Evolutionary conservation across 2,797 vertebrate genomes (phyloP).

Genomic region (Coendou prehensilis): DNA sequence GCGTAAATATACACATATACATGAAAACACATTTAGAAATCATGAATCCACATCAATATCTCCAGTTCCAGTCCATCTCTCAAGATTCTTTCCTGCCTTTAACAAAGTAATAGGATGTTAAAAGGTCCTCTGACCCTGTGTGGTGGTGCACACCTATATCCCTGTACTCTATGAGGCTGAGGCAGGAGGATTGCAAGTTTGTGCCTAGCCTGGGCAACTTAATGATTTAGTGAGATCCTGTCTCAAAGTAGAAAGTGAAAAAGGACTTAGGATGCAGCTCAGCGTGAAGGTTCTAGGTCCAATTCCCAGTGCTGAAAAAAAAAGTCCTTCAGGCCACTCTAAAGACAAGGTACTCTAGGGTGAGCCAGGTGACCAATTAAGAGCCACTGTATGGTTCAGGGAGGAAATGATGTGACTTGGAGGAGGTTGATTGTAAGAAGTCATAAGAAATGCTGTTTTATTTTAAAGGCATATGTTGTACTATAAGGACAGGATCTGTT

Average conservation of each 20-base stretch:
- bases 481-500: neutral
- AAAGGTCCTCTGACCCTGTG: neutral
- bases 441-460: neutral
- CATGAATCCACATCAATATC: neutral
- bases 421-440: neutral
- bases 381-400: neutral
- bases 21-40: constrained; percentile 14
- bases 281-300: neutral
- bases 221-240: neutral
- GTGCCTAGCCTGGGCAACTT: neutral
- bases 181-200: neutral
- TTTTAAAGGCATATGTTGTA: neutral
- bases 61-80: neutral
- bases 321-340: neutral
- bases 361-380: neutral
- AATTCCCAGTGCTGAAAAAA: neutral
- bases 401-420: neutral
- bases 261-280: neutral
- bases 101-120: neutral
- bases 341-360: neutral
- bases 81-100: neutral
- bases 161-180: neutral
- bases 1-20: neutral
- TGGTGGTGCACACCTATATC: neutral
- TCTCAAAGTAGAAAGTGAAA: neutral